A percentile compares a stretch with the other conserved stretches of the same genome.
Conservation (phyloP, 2,113 vertebrate species). For the Ochotona princeps region DNA sequence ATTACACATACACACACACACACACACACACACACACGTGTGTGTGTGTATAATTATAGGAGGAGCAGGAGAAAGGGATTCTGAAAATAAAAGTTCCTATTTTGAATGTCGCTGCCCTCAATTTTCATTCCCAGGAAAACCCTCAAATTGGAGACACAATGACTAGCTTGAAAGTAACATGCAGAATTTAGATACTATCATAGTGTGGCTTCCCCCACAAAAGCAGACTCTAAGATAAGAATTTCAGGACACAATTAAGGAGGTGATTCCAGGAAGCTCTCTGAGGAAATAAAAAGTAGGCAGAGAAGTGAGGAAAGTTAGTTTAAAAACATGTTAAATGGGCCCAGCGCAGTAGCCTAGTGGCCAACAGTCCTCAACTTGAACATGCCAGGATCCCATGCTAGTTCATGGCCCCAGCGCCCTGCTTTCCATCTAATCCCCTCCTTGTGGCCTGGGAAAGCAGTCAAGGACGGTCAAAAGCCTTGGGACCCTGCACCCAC, state of each 20-base stretch:
- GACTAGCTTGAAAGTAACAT: background rate
- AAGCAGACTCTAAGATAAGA: background rate
- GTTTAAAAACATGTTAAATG: background rate
- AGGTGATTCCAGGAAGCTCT: background rate
- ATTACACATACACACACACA: background rate
- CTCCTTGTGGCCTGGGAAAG: no score
- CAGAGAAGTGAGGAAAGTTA: background rate
- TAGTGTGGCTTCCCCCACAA: background rate
- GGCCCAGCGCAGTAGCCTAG: no score
- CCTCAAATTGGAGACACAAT: background rate
- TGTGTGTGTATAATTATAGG: no score
- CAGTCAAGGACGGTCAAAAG: no score
- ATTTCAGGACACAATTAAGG: background rate
- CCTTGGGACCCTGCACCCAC: no score
- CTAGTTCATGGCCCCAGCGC: no score
- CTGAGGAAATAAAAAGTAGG: background rate
- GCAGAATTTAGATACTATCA: background rate
- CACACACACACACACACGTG: no score
- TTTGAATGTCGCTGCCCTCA: no score
- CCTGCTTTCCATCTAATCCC: no score
- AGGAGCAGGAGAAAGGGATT: background rate
- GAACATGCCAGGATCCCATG: no score
- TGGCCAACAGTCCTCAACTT: no score
- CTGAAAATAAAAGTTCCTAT: background rate
- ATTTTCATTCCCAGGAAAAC: background rate